Base-by-base conservation (phyloP, 2,797 vertebrate species). In the Setipinna tenuifilis region DNA sequence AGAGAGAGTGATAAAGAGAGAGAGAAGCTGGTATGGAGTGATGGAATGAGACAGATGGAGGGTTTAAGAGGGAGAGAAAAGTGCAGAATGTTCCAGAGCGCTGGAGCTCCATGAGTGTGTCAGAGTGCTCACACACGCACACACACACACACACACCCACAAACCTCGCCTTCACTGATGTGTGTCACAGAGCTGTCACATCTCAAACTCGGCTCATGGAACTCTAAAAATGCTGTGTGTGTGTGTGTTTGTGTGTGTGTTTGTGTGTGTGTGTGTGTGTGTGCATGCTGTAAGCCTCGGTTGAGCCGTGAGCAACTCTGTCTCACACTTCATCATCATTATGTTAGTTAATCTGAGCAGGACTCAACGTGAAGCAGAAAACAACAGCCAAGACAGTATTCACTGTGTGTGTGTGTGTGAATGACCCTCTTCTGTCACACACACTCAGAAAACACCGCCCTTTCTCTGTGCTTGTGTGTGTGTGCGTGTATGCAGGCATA, bases 221-320 rank as follows among this genome's bases (percentile, higher is more conserved):
- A 23, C 59, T 1, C 0, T 41, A 54, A 16, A 80, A 78, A 58
- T 57, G 61, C 23, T 65, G 50, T 48, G 19, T 25, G 19, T 82
- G 21, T 41, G 44, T 54, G 44, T 23, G 48, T 82, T n/a, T 44
- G 59, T 61, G 59, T 61, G 59, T 61, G 59, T 61, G 61, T 65
- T 21, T 65, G 21, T 65, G 16, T 11, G 59, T 61, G 59, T 48
- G 61, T 25, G n/a, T 65, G 61, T 83, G 48, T 75, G 21, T 80
- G 41, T 83, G 19, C 83, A 82, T 86, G 88, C 25, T 12, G 2
- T 14, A 14, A 31, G 65, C 86, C 90, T 90, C 81, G 81, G 93
- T 93, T 93, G 90, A 93, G 89, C 90, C 88, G 86, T 84, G 71
- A 89, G 81, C 86, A 83, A 88, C 89, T 87, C 86, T 68, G 6